phyloP scores from a whole-genome alignment of 2,113 vertebrate genomes.

The Nothobranchius furzeri region DNA sequence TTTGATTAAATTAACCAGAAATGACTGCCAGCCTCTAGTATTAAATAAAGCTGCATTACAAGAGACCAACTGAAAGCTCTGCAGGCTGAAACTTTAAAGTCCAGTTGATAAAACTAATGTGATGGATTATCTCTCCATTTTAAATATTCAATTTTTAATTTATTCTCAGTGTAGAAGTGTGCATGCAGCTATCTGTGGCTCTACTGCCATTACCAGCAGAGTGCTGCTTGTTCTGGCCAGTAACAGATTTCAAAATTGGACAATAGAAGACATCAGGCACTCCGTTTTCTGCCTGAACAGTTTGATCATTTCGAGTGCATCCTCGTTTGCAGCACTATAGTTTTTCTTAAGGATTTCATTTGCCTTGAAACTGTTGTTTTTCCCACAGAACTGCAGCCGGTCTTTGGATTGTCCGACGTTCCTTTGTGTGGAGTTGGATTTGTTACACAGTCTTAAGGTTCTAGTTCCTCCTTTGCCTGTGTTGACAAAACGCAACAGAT shows the following conservation, averaged over 20 bases:
- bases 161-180: background rate
- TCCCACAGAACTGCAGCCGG: background rate
- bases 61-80: background rate
- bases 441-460: background rate
- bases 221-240: background rate
- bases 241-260: background rate
- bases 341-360: background rate
- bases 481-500: background rate
- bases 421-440: background rate
- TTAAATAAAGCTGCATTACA: background rate
- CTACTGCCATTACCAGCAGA: background rate
- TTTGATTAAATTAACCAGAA: constrained; percentile 25
- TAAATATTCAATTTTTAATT: background rate
- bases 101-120: background rate
- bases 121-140: background rate
- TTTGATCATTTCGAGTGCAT: background rate
- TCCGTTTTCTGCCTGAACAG: too few relatives aligned
- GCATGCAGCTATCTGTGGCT: background rate
- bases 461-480: background rate
- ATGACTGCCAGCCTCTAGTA: constrained; percentile 1
- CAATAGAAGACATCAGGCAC: background rate
- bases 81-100: background rate
- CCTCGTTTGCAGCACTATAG: background rate
- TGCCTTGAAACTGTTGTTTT: background rate
- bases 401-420: background rate